Evolutionary conservation across 2,888 invertebrate genomes (phyloP).

Genomic region (Lymantria monacha): DNA sequence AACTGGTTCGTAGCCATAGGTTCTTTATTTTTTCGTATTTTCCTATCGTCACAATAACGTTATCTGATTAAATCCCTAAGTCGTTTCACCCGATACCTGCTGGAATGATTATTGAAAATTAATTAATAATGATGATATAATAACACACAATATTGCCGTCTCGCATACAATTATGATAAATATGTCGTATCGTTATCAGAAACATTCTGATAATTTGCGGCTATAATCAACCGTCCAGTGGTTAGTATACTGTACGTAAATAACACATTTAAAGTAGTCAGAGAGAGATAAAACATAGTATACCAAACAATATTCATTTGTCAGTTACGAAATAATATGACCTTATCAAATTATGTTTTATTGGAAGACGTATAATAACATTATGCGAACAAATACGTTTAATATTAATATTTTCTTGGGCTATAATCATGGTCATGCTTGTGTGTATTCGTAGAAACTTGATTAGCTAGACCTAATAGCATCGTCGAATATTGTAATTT

Average conservation of each 20-base stretch:
- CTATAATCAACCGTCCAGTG: conserved; percentile 24
- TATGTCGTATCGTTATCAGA: conserved; percentile 44
- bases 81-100: no score
- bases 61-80: no score
- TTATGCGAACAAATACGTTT: not conserved
- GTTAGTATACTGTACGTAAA: conserved; percentile 16
- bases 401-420: not conserved
- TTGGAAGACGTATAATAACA: conserved; percentile 29
- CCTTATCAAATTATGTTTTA: conserved; percentile 27
- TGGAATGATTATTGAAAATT: no score
- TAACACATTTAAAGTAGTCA: not conserved
- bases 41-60: no score
- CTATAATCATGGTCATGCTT: not conserved
- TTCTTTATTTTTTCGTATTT: no score
- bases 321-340: conserved; percentile 11
- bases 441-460: not conserved
- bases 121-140: no score
- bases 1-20: no score
- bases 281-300: not conserved
- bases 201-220: conserved; percentile 46
- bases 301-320: conserved; percentile 1
- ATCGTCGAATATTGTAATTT: not conserved
- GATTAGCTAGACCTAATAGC: not conserved
- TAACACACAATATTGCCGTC: conserved; percentile 2
- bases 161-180: conserved; percentile 30